These are phyloP conservation scores for Cirrhinus molitorella DNA, from an alignment of 2,797 vertebrate species.

Conservation along the genomic window DNA sequence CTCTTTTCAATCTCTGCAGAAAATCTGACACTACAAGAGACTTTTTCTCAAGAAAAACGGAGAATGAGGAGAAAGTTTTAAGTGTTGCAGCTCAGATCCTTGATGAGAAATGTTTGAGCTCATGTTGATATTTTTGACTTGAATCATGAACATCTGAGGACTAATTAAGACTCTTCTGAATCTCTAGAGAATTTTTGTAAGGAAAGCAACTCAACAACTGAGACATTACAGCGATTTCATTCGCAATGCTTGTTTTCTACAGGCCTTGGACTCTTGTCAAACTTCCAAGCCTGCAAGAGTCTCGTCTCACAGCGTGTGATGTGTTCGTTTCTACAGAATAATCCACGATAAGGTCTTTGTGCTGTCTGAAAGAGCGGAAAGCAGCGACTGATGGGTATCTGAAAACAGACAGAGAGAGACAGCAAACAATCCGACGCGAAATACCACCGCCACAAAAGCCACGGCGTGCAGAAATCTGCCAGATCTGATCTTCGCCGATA, in stretches of 20 bases:
- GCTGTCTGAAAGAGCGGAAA: constrained; percentile 68
- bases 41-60: no score
- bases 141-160: background rate
- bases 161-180: background rate
- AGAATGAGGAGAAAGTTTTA: no score
- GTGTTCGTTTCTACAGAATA: constrained; percentile 68
- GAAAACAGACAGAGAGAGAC: constrained; percentile 65
- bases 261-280: background rate
- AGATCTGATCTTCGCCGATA: constrained; percentile 18
- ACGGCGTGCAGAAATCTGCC: background rate
- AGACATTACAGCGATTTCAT: background rate
- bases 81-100: no score
- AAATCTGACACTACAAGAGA: no score
- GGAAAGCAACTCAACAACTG: background rate
- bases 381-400: constrained; percentile 73
- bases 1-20: no score
- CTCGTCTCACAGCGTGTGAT: constrained; percentile 31
- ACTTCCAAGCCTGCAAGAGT: background rate
- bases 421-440: constrained; percentile 50
- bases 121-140: background rate
- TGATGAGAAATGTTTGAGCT: no score
- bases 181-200: background rate
- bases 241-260: background rate
- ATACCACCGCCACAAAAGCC: constrained; percentile 31
- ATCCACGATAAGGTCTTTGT: constrained; percentile 70